Conservation (phyloP, 2,797 vertebrate genomes). For the Chaetodon trifasciatus region DNA sequence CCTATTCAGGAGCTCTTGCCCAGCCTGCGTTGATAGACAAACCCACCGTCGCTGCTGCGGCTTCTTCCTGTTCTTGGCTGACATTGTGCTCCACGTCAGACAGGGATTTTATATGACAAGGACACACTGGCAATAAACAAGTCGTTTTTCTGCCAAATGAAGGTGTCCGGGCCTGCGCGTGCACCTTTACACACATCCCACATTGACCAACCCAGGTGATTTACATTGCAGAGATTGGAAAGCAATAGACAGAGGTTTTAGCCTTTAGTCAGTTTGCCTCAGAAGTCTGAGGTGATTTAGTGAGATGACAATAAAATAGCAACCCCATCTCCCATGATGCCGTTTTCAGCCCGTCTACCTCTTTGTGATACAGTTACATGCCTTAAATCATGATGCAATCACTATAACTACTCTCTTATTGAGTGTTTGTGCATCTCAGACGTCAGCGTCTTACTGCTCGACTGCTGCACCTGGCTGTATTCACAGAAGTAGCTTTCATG, state of each 20-base stretch:
- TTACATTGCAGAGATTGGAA: conserved; percentile 62
- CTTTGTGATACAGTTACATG: conserved; percentile 2
- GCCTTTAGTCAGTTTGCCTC: conserved; percentile 42
- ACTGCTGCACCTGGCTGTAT: not conserved
- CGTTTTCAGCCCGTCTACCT: conserved; percentile 18
- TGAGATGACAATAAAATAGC: conserved; percentile 39
- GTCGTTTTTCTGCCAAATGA: conserved; percentile 58
- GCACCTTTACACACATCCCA: conserved; percentile 33
- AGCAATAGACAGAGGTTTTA: conserved; percentile 59
- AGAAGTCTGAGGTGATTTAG: conserved; percentile 45
- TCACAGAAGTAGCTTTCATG: not conserved
- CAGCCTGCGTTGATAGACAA: not conserved
- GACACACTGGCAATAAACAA: conserved; percentile 56
- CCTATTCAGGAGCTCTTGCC: not conserved
- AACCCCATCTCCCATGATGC: conserved; percentile 24
- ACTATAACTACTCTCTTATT: conserved; percentile 1
- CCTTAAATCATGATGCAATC: conserved; percentile 9
- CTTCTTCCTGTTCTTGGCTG: conserved; percentile 33
- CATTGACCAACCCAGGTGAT: conserved; percentile 57
- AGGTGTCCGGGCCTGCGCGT: conserved; percentile 23
- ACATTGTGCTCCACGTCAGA: conserved; percentile 50
- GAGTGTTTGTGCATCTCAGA: not conserved
- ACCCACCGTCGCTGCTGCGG: not conserved
- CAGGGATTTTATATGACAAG: conserved; percentile 62
- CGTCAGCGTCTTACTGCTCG: not conserved